A percentile compares a stretch with the other conserved stretches of the same genome.
Evolutionary conservation across 2,888 invertebrate species (phyloP).

Genomic region (Saturnia japonica): DNA sequence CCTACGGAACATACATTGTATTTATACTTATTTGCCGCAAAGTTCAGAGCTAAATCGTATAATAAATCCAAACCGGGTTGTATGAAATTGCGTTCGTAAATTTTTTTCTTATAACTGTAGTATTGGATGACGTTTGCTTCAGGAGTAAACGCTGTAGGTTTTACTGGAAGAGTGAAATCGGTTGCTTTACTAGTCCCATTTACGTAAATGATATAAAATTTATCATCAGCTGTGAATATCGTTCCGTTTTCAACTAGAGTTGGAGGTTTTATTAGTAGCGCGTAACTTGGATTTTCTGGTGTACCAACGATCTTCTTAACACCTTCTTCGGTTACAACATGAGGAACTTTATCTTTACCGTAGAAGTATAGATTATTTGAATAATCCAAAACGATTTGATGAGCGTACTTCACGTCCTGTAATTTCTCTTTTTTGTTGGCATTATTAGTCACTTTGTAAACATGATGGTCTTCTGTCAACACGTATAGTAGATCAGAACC

Average conservation of each 20-base stretch:
- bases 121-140: slow-evolving; percentile 58
- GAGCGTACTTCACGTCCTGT: slow-evolving; percentile 46
- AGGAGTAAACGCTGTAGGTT: slow-evolving; percentile 54
- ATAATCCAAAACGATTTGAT: slow-evolving; percentile 57
- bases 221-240: slow-evolving; percentile 46
- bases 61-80: slow-evolving; percentile 32
- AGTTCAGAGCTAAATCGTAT: no score
- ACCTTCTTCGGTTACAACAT: slow-evolving; percentile 42
- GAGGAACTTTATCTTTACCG: slow-evolving; percentile 45
- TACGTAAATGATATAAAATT: slow-evolving; percentile 43
- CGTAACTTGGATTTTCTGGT: slow-evolving; percentile 40
- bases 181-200: slow-evolving; percentile 48
- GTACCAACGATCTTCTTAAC: slow-evolving; percentile 53
- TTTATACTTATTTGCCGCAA: no score
- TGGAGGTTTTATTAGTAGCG: slow-evolving; percentile 51
- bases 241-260: slow-evolving; percentile 48
- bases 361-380: slow-evolving; percentile 57
- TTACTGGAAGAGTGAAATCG: slow-evolving; percentile 40
- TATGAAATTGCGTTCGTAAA: slow-evolving; percentile 61
- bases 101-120: slow-evolving; percentile 57
- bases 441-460: slow-evolving; percentile 58
- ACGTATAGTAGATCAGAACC: no score
- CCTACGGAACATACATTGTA: no score
- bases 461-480: slow-evolving; percentile 50
- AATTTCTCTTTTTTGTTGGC: slow-evolving; percentile 55